Evolutionary conservation across 2,888 invertebrate species (phyloP).

Genomic region (Dendrolimus pini): DNA sequence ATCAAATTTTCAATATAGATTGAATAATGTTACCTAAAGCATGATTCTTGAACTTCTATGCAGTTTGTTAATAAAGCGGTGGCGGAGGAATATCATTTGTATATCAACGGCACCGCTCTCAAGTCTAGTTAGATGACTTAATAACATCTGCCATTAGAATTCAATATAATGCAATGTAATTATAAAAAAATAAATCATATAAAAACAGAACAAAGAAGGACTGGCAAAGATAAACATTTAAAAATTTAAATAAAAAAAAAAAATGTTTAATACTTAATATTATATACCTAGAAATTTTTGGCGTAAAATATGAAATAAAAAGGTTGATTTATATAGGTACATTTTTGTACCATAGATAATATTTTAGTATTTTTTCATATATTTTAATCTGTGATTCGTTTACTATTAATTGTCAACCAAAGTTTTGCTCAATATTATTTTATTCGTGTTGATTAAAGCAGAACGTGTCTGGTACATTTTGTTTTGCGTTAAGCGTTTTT

Average conservation of each 20-base stretch:
- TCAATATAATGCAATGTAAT: no score
- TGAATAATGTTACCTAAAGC: no score
- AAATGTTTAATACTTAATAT: no score
- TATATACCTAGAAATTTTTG: no score
- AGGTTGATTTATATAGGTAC: no score
- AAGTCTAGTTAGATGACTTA: slow-evolving; percentile 4
- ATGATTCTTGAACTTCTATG: no score
- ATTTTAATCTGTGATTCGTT: slow-evolving; percentile 6
- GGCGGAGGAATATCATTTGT: neutral
- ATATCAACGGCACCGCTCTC: neutral
- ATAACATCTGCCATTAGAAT: neutral
- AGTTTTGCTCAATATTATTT: slow-evolving; percentile 50
- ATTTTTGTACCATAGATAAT: neutral
- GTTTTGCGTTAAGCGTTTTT: slow-evolving; percentile 39
- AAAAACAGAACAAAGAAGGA: neutral
- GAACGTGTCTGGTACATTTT: slow-evolving; percentile 25
- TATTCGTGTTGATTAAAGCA: slow-evolving; percentile 26
- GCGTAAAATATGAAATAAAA: no score
- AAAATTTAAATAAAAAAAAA: neutral
- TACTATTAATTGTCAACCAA: slow-evolving; percentile 47
- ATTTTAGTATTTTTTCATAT: slow-evolving; percentile 16
- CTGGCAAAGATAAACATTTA: neutral
- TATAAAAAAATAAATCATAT: neutral
- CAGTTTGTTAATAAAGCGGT: neutral
- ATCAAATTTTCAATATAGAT: no score